Evolutionary conservation across 2,113 vertebrate genomes (phyloP).

Genomic region (Dicentrarchus labrax): DNA sequence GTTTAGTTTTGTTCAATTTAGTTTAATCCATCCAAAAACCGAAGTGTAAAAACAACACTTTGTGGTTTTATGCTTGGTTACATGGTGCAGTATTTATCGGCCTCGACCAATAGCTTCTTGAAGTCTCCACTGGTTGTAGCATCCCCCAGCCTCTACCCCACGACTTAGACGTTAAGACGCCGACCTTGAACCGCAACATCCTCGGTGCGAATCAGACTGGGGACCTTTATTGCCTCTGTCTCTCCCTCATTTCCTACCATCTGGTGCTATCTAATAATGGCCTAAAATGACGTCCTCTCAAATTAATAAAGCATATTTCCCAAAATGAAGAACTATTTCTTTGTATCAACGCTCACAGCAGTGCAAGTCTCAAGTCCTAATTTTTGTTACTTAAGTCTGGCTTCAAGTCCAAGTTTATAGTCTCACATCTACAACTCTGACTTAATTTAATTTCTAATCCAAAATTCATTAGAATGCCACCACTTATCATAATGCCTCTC

Average conservation of each 20-base stretch:
- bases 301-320: neutral
- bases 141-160: too few species aligned
- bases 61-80: neutral
- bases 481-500: conserved; percentile 64
- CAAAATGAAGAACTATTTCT: neutral
- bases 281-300: neutral
- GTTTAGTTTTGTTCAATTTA: neutral
- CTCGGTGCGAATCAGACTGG: too few species aligned
- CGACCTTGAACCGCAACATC: too few species aligned
- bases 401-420: neutral
- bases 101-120: neutral
- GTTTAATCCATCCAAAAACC: neutral
- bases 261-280: neutral
- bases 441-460: conserved; percentile 15
- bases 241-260: neutral
- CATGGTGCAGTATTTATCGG: neutral
- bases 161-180: too few species aligned
- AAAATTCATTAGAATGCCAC: conserved; percentile 57
- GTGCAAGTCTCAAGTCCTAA: neutral
- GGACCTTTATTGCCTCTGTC: neutral
- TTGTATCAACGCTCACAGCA: neutral
- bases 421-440: neutral
- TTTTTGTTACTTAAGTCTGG: neutral
- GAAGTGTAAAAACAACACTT: neutral
- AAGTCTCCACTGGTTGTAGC: neutral